phyloP scores from a whole-genome alignment of 2,113 vertebrate genomes.

The Anthoscopus minutus region DNA sequence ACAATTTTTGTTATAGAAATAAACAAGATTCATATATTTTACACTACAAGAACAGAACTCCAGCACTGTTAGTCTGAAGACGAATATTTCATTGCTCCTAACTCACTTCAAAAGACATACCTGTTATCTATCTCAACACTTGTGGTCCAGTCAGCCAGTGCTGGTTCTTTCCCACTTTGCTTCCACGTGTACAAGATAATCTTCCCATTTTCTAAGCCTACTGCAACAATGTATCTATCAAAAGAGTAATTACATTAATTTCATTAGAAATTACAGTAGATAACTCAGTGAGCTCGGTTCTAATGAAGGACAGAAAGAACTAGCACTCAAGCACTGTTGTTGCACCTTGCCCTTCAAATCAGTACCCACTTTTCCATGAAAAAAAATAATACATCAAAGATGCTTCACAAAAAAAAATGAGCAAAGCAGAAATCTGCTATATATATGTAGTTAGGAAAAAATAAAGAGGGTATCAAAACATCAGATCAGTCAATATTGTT shows the following conservation, averaged over 20 bases:
- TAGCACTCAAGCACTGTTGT: neutral
- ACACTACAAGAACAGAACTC: neutral
- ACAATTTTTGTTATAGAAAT: neutral
- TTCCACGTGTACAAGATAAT: conserved; percentile 87
- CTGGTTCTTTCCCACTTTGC: conserved; percentile 59
- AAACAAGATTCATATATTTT: neutral
- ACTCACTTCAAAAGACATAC: conserved; percentile 73
- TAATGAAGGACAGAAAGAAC: neutral
- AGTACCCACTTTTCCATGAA: neutral
- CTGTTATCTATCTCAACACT: conserved; percentile 74
- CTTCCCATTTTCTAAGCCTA: conserved; percentile 87
- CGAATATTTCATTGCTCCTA: neutral
- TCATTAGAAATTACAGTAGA: neutral
- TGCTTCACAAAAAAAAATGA: neutral
- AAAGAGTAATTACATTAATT: neutral
- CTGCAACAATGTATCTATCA: conserved; percentile 81
- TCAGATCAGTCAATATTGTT: neutral
- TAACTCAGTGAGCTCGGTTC: neutral
- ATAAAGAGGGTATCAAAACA: neutral
- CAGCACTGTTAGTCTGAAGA: neutral
- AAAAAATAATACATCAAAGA: neutral
- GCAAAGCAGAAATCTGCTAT: neutral
- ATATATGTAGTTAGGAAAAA: neutral
- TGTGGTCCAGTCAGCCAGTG: conserved; percentile 77
- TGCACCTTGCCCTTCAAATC: neutral